Evolutionary conservation across 1,140 invertebrate genomes (phyloP).

Genomic region (Dolichoris vasculosae): DNA sequence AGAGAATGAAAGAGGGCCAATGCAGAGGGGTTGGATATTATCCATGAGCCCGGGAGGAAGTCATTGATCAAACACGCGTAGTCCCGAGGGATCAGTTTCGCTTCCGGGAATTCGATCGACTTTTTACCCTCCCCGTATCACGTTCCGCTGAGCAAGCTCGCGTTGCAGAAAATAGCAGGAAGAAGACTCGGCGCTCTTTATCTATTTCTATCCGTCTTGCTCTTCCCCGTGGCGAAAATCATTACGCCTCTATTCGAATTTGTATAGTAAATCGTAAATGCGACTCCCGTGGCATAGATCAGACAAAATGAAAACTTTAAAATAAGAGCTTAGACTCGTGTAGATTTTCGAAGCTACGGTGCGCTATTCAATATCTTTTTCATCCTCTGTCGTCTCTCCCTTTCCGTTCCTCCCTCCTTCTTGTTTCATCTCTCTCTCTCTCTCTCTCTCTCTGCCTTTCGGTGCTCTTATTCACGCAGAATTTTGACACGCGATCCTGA

Average conservation of each 20-base stretch:
- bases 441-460: not conserved
- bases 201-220: not conserved
- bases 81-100: conserved; percentile 59
- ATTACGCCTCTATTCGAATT: not conserved
- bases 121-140: conserved; percentile 57
- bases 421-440: not conserved
- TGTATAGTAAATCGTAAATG: not conserved
- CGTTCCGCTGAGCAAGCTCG: conserved; percentile 51
- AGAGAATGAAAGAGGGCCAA: not conserved
- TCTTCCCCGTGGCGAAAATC: not conserved
- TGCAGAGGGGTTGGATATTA: conserved; percentile 39
- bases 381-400: not conserved
- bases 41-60: conserved; percentile 49
- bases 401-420: not conserved
- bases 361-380: conserved; percentile 21
- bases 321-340: not conserved
- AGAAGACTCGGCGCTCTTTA: conserved; percentile 6
- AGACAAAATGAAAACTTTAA: conserved; percentile 4
- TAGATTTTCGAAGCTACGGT: not conserved
- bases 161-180: conserved; percentile 48
- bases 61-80: conserved; percentile 52
- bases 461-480: not conserved
- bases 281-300: not conserved
- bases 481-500: conserved; percentile 43
- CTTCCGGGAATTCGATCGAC: conserved; percentile 67